phyloP scores from a whole-genome alignment of 2,797 vertebrate species.

The Aldrovandia affinis region DNA sequence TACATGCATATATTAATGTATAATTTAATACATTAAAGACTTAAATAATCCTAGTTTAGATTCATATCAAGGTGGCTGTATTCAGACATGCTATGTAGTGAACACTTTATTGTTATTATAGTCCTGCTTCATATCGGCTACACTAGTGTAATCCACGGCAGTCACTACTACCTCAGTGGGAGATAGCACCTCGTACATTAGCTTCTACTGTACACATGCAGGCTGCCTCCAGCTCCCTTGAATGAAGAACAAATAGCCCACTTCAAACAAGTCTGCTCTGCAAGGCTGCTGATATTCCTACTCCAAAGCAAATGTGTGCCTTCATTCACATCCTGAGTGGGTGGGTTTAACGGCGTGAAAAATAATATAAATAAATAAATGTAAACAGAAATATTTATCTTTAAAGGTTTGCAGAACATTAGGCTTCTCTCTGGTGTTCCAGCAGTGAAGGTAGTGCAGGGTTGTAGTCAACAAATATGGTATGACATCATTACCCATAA shows the following conservation, averaged over 20 bases:
- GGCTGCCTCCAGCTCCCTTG: neutral
- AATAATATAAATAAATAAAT: no score
- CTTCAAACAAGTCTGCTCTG: neutral
- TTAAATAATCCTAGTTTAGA: neutral
- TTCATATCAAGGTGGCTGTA: neutral
- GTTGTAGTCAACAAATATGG: slow-evolving; percentile 1
- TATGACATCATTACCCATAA: neutral
- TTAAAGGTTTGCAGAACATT: neutral
- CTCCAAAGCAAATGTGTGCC: neutral
- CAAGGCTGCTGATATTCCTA: no score
- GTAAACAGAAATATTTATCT: no score
- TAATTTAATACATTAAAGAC: neutral
- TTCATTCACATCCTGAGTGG: neutral
- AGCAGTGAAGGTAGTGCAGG: neutral
- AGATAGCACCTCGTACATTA: neutral
- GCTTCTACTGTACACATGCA: neutral
- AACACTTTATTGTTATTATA: neutral
- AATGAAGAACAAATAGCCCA: neutral
- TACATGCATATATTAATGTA: neutral
- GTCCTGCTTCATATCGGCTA: neutral
- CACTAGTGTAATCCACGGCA: neutral
- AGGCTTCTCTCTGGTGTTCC: neutral
- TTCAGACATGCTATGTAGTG: neutral
- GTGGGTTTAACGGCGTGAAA: neutral
- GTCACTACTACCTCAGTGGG: neutral